Base-by-base conservation (phyloP, 2,113 vertebrate genomes). In the Struthio camelus region DNA sequence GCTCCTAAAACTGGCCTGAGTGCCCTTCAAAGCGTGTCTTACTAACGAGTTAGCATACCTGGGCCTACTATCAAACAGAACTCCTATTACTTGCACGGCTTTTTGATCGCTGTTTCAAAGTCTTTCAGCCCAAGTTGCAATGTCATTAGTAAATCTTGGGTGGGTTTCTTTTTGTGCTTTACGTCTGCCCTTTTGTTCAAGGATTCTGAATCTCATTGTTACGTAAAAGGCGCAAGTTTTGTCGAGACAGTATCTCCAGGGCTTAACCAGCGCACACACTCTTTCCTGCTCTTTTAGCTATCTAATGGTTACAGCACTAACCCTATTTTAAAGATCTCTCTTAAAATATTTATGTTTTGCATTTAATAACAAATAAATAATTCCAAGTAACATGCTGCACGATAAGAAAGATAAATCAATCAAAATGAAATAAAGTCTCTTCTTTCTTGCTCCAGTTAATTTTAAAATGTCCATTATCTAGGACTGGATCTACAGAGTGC, bases 51-150 rank as follows among this genome's bases (percentile, higher is more conserved):
- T 65, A 38, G 36, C 19, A 19, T 13, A 54, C 50, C 12, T 80
- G 18, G 71, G 50, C 50, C 56, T 87, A 58, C 42, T 94, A 92
- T 92, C 66, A 93, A 73, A 44, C 46, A 88, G 65, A 56, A 50
- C 82, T 80, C 30, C 0, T 48, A 20, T 66, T 72, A 77, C 34
- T 85, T 65, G 34, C 54, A 77, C 34, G 62, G 85, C 19, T 83
- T 85, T 87, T 92, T 94, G 53, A 91, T 62, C 22, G 1, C n/a
- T 78, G 27, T 81, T 94, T 87, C 86, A 40, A 90, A 91, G 77
- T 56, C 80, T 97, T 44, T 79, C 61, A 85, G 93, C 88, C 12
- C 27, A 79, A 89, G 53, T 23, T 89, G 50, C 53, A 83, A 28
- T 24, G 16, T 54, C 42, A 50, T 80, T 34, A 82, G 46, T 61